Conservation (phyloP, 2,888 invertebrate species). For the Laothoe populi region DNA sequence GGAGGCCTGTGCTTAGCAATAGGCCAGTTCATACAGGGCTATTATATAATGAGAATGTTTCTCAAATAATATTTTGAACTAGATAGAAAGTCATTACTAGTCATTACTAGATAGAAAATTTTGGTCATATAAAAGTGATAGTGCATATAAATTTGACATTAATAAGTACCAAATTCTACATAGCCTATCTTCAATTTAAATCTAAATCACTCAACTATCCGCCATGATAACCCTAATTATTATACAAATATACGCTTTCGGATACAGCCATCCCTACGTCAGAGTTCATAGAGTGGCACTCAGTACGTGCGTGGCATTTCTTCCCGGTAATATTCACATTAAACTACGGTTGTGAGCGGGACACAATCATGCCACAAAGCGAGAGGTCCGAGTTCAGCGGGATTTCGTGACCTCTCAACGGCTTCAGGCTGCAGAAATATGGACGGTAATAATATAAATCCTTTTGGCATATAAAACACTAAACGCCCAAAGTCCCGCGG, state of each 20-base stretch:
- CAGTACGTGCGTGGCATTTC: conserved; percentile 79
- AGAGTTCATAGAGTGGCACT: conserved; percentile 78
- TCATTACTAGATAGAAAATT: no score
- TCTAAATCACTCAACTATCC: background rate
- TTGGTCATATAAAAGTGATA: no score
- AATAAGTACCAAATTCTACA: no score
- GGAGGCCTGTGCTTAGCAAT: no score
- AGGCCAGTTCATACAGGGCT: no score
- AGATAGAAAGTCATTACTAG: no score
- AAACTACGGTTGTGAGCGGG: conserved; percentile 68
- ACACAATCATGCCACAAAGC: conserved; percentile 56
- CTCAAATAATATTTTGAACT: no score
- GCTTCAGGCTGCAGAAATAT: conserved; percentile 83
- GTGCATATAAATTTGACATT: no score
- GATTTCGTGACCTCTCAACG: conserved; percentile 84
- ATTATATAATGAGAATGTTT: no score
- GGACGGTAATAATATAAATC: conserved; percentile 85
- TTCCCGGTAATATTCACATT: conserved; percentile 81
- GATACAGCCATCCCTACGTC: conserved; percentile 59
- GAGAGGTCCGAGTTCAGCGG: conserved; percentile 64
- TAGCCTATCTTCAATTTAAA: no score
- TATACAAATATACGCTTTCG: conserved; percentile 14
- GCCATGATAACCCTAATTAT: conserved; percentile 1
- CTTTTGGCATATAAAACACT: conserved; percentile 85
- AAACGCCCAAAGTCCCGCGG: conserved; percentile 80